phyloP scores from a whole-genome alignment of 2,888 invertebrate species.

The Apoda limacodes region DNA sequence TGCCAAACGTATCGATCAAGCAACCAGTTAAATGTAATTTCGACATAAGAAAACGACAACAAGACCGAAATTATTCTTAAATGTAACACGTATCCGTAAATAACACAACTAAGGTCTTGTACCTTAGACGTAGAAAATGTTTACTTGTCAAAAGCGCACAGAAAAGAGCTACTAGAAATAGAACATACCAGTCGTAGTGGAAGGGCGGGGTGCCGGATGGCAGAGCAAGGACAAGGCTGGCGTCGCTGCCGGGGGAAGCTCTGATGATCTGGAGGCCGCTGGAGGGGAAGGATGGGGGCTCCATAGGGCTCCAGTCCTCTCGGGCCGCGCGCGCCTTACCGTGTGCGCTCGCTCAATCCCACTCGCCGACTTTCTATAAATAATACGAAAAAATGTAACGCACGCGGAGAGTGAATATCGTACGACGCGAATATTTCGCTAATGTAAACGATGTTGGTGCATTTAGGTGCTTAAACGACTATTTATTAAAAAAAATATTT shows the following conservation, averaged over 20 bases:
- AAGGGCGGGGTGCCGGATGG: slow-evolving; percentile 54
- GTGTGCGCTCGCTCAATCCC: slow-evolving; percentile 49
- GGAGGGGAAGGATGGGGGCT: slow-evolving; percentile 50
- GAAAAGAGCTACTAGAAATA: slow-evolving; percentile 23
- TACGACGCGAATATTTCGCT: slow-evolving; percentile 58
- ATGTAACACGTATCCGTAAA: too few relatives aligned
- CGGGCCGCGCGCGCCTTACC: slow-evolving; percentile 56
- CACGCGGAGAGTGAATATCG: slow-evolving; percentile 42
- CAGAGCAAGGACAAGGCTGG: slow-evolving; percentile 34
- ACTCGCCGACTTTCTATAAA: slow-evolving; percentile 65
- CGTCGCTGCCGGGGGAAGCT: slow-evolving; percentile 45
- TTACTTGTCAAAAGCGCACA: not conserved
- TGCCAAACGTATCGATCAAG: too few relatives aligned
- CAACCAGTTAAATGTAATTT: too few relatives aligned
- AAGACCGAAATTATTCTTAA: too few relatives aligned
- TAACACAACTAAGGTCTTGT: too few relatives aligned
- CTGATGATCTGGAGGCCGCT: slow-evolving; percentile 36
- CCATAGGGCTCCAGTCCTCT: slow-evolving; percentile 58
- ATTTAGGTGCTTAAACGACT: not conserved
- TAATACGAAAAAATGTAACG: slow-evolving; percentile 63
- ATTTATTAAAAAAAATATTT: too few relatives aligned
- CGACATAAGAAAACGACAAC: too few relatives aligned
- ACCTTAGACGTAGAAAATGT: too few relatives aligned
- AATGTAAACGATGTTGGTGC: slow-evolving; percentile 28
- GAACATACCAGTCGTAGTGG: slow-evolving; percentile 48